Evolutionary conservation across 2,797 vertebrate species (phyloP), one percentile per base, ranked within the genome.

Genomic region (Mormyrops attenuatus): DNA sequence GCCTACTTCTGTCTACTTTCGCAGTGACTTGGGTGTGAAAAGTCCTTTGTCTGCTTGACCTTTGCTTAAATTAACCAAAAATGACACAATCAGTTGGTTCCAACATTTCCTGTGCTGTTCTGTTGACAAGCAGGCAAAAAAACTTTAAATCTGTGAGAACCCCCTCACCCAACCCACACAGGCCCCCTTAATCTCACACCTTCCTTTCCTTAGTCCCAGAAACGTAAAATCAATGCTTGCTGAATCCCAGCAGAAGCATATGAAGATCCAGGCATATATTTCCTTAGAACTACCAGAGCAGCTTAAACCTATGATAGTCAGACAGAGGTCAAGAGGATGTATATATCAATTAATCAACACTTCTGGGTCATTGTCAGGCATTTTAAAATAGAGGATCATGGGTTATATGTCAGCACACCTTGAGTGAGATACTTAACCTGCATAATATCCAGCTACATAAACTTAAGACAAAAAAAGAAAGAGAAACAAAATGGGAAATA

Each of bases 1-100:
- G 84, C 26, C 52, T 55, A 55, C 15, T n/a, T n/a, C n/a, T 34
- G 13, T 41, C 50, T 87, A 3, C 85, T 60, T 26, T 22, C 20
- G 11, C 84, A 30, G n/a, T 50, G n/a, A 49, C 44, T 34, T 55
- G 50, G 15, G 13, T 41, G 52, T 34, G 52, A 17, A 41, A 38
- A 38, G 50, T 57, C 41, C 30, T 52, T 26, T 15, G 50, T 22
- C 85, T 55, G 50, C 47, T 22, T 47, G 82, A 50, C 47, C 8
- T 30, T 85, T 26, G 44, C n/a, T 85, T 85, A 11, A 52, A 20
- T 87, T 87, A 87, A 87, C 85, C 34, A 85, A 52, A 49, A 85
- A 30, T 52, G 22, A 85, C 41, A 85, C 17, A 22, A 52, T n/a
- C 22, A 30, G n/a, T 52, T 85, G 47, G 41, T 49, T 52, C 4